Evolutionary conservation across 2,797 vertebrate species (phyloP).

Genomic region (Molossus alvarezi): DNA sequence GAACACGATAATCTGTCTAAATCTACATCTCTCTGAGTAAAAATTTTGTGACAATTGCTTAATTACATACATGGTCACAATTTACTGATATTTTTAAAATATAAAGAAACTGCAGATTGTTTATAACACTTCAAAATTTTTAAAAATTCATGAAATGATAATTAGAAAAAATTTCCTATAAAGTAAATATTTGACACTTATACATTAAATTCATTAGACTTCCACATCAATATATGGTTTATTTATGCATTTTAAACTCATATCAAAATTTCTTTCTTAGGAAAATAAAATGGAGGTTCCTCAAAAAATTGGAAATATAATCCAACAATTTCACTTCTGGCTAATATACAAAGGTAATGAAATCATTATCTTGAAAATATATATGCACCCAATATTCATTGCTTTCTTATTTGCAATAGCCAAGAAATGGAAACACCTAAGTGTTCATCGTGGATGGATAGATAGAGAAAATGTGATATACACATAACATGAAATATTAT

Average conservation of each 20-base stretch:
- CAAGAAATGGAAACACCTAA: not conserved
- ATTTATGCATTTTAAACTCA: not conserved
- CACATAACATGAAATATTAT: not conserved
- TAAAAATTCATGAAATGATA: not conserved
- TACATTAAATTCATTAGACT: not conserved
- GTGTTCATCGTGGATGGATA: not conserved
- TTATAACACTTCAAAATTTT: not conserved
- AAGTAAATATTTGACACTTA: not conserved
- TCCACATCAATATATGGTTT: not conserved
- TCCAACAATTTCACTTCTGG: not conserved
- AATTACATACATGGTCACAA: conserved; percentile 30
- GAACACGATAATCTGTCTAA: conserved; percentile 47
- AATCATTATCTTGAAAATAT: not conserved
- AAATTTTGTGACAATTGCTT: conserved; percentile 66
- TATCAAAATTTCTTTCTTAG: not conserved
- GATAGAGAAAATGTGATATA: not conserved
- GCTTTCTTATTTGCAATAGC: not conserved
- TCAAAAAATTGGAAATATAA: not conserved
- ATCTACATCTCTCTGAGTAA: not conserved
- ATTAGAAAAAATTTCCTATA: rapidly evolving
- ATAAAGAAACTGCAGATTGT: not conserved
- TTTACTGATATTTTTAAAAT: conserved; percentile 62
- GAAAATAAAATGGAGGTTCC: not conserved
- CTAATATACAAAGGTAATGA: not conserved
- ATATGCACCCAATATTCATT: not conserved